Conservation (phyloP, 2,888 invertebrate genomes). For the Callinectes sapidus region DNA sequence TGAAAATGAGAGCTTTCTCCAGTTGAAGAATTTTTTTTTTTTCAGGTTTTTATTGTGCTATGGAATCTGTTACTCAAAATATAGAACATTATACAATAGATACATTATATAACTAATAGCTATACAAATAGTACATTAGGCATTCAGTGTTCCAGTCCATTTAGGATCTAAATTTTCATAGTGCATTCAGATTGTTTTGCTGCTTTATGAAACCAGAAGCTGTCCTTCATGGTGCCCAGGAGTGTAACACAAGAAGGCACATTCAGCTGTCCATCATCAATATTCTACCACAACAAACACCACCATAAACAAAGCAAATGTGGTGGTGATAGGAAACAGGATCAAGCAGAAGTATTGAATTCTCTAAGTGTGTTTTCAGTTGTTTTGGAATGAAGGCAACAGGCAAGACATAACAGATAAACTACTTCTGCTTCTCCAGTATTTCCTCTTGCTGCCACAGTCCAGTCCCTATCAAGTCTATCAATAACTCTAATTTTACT, state of each 20-base stretch:
- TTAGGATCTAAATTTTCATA: background rate
- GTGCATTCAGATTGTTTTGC: background rate
- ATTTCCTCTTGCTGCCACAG: too few relatives aligned
- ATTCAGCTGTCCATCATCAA: background rate
- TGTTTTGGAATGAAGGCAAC: too few relatives aligned
- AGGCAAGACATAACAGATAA: too few relatives aligned
- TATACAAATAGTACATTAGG: slow-evolving; percentile 30
- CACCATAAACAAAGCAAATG: too few relatives aligned
- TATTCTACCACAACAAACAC: background rate
- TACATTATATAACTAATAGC: slow-evolving; percentile 30
- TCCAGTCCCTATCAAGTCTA: background rate
- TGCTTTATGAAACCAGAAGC: background rate
- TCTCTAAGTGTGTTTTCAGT: too few relatives aligned
- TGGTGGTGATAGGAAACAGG: too few relatives aligned
- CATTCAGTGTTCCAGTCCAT: slow-evolving; percentile 18
- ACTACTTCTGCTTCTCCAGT: too few relatives aligned
- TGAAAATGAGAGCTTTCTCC: slow-evolving; percentile 29
- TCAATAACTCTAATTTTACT: background rate
- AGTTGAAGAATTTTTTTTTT: background rate
- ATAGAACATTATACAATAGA: slow-evolving; percentile 36
- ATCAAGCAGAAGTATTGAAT: too few relatives aligned
- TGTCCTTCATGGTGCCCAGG: background rate
- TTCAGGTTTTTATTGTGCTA: slow-evolving; percentile 8
- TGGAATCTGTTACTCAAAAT: slow-evolving; percentile 27
- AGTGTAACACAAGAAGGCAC: background rate